phyloP scores from a whole-genome alignment of 1,140 invertebrate genomes.

The Rhyacophila brunnea region DNA sequence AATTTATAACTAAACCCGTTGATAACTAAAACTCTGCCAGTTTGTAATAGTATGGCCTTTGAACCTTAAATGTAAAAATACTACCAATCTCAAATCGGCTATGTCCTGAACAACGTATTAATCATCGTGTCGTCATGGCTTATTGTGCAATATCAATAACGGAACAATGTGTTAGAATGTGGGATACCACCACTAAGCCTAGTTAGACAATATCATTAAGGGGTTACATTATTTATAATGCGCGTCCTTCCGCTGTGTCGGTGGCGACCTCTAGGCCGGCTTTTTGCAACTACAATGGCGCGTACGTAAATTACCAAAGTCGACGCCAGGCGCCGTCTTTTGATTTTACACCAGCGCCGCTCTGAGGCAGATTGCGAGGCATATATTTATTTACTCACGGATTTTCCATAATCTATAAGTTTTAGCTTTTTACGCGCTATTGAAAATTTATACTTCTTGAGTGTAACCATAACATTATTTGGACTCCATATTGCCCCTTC shows the following conservation, averaged over 20 bases:
- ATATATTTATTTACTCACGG: too few species aligned
- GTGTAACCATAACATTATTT: too few species aligned
- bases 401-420: too few species aligned
- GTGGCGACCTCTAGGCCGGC: neutral
- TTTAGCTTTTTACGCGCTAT: too few species aligned
- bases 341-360: neutral
- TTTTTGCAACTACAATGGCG: neutral
- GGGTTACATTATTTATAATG: conserved; percentile 3
- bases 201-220: conserved; percentile 6
- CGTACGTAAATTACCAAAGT: neutral
- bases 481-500: too few species aligned
- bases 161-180: neutral
- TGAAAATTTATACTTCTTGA: too few species aligned
- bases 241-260: neutral
- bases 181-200: neutral
- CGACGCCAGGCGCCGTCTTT: conserved; percentile 3
- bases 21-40: too few species aligned
- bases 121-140: neutral
- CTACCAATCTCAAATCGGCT: too few species aligned
- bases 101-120: neutral
- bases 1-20: too few species aligned
- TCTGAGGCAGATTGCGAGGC: neutral
- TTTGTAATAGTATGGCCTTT: too few species aligned
- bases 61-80: too few species aligned
- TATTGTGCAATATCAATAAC: neutral